Evolutionary conservation across 2,797 vertebrate genomes (phyloP).

Genomic region (Siniperca scherzeri): DNA sequence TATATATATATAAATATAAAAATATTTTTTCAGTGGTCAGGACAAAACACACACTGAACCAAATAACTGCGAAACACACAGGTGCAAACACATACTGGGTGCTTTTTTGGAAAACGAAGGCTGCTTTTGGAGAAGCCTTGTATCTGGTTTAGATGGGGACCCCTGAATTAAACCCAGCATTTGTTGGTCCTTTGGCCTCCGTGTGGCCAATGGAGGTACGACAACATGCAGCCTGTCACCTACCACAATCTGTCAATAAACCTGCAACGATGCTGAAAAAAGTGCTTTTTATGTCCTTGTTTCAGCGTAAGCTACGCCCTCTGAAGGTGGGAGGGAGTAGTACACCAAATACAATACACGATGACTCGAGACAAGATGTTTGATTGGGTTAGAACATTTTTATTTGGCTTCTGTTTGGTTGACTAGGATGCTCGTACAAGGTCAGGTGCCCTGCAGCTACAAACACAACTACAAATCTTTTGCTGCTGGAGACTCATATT

Average conservation of each 20-base stretch:
- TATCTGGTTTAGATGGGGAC: neutral
- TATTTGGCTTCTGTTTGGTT: neutral
- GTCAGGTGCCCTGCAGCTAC: no score
- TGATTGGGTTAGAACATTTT: neutral
- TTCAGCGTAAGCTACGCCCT: neutral
- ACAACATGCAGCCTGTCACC: neutral
- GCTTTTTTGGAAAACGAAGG: no score
- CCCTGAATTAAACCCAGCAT: neutral
- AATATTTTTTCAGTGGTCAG: no score
- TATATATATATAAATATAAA: no score
- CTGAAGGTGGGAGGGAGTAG: neutral
- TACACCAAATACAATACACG: neutral
- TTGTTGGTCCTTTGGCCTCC: neutral
- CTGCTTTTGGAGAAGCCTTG: neutral
- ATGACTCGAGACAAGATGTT: neutral
- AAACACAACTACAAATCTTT: neutral
- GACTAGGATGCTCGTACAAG: neutral
- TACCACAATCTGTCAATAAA: neutral
- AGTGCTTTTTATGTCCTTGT: neutral
- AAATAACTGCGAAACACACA: no score
- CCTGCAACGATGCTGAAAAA: neutral
- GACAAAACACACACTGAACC: no score
- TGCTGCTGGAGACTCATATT: neutral
- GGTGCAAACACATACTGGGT: no score
- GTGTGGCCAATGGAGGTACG: constrained; percentile 10